Evolutionary conservation across 2,888 invertebrate species (phyloP), one percentile per base, ranked within the genome.

Genomic region (Cephus rjabovi): DNA sequence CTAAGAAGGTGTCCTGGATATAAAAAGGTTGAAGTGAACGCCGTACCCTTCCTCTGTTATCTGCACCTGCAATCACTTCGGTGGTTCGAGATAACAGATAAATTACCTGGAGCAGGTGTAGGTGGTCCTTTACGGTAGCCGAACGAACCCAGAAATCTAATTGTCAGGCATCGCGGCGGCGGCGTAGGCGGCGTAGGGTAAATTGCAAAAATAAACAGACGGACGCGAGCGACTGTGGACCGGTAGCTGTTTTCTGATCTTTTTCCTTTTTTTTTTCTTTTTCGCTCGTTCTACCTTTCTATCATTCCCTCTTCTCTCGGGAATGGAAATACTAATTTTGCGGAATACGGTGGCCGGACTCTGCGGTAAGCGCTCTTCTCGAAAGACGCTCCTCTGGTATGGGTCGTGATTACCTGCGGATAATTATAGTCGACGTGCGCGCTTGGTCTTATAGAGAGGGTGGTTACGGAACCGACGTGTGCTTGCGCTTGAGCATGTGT

Each of bases 261-360:
- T 40, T 35, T 11, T 35, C 34, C 1, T 34, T 34, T 37, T 12
- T 37, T 15, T 23, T 23, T 76, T 76, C 75, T 37, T 73, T 76
- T 37, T n/a, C 75, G 34, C 75, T 80, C 75, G 69, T 77, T 40
- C 76, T 78, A 75, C 75, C 77, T 56, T 75, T 56, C 40, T n/a
- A 73, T 76, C 37, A 31, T 33, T 84, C 83, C 82, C 83, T 83
- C 83, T 85, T 85, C 85, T 86, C 84, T 85, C 84, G 86, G 88
- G 87, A 90, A 91, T 90, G 90, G 90, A 91, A 91, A 91, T 91
- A 91, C 90, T 91, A 91, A 91, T 91, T 91, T 91, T 91, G 91
- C 91, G 91, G 91, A 91, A 91, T 90, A 91, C 91, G 84, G 91
- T 91, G 90, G 91, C 91, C 84, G 88, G 89, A 90, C 90, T 56